phyloP scores from a whole-genome alignment of 1,140 invertebrate genomes.

The Pentalonia nigronervosa region DNA sequence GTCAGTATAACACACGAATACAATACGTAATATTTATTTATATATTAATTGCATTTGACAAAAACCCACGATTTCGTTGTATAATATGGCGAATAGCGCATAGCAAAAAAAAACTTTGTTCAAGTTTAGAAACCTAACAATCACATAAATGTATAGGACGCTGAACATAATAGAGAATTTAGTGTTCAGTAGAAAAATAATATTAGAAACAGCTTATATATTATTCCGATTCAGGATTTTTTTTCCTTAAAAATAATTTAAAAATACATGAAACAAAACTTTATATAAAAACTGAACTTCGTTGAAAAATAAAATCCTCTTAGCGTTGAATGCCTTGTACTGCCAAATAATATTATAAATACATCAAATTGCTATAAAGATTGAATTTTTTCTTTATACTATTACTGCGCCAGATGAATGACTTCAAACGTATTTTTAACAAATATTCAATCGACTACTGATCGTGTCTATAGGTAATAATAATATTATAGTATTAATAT shows the following conservation, averaged over 20 bases:
- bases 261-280: neutral
- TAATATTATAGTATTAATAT: neutral
- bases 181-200: neutral
- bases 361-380: neutral
- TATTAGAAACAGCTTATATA: conserved; percentile 9
- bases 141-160: neutral
- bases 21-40: neutral
- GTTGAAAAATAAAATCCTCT: neutral
- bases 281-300: neutral
- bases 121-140: neutral
- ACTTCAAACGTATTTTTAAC: neutral
- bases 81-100: neutral
- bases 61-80: neutral
- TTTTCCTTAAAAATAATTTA: neutral
- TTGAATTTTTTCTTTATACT: neutral
- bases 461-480: neutral
- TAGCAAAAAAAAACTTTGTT: neutral
- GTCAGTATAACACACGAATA: neutral
- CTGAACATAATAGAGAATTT: neutral
- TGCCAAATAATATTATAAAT: conserved; percentile 12
- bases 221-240: neutral
- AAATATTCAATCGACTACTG: neutral
- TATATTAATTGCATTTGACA: neutral
- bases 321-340: neutral
- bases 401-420: neutral